phyloP scores from a whole-genome alignment of 2,797 vertebrate genomes.

The Ispidina lecontei region DNA sequence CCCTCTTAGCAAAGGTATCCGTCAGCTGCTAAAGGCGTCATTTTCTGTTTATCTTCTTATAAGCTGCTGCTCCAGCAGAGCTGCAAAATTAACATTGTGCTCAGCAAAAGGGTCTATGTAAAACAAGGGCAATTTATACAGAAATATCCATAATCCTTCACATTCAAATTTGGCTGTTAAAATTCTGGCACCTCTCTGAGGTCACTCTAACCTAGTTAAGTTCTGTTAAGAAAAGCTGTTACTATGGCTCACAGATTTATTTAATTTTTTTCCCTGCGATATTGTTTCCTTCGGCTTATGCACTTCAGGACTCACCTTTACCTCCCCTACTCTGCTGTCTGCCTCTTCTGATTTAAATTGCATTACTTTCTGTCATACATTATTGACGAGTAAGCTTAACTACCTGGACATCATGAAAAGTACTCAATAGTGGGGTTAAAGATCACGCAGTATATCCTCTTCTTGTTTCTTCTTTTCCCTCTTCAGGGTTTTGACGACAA shows the following conservation, averaged over 20 bases:
- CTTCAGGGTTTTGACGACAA: not conserved
- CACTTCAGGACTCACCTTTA: constrained; percentile 20
- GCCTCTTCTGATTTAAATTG: constrained; percentile 36
- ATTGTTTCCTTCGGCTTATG: constrained; percentile 29
- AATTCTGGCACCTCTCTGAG: constrained; percentile 57
- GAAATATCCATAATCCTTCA: constrained; percentile 70
- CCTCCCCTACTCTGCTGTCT: not conserved
- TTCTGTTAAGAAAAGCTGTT: constrained; percentile 58
- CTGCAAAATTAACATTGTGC: constrained; percentile 61
- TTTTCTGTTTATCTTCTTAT: constrained; percentile 64
- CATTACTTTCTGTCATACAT: constrained; percentile 38
- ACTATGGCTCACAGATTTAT: constrained; percentile 49
- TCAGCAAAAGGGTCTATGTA: constrained; percentile 58
- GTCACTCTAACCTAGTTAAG: constrained; percentile 74
- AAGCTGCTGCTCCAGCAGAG: constrained; percentile 22
- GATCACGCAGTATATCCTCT: constrained; percentile 1
- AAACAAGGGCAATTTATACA: constrained; percentile 73
- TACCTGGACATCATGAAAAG: not conserved
- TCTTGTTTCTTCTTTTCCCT: not conserved
- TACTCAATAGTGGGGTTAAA: not conserved
- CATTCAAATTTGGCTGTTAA: constrained; percentile 68
- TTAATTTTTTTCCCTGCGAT: constrained; percentile 31
- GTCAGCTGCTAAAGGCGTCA: not conserved
- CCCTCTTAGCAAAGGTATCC: not conserved
- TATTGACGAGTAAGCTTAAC: constrained; percentile 51